Base-by-base conservation (phyloP, 2,888 invertebrate species). In the Alitta virens region DNA sequence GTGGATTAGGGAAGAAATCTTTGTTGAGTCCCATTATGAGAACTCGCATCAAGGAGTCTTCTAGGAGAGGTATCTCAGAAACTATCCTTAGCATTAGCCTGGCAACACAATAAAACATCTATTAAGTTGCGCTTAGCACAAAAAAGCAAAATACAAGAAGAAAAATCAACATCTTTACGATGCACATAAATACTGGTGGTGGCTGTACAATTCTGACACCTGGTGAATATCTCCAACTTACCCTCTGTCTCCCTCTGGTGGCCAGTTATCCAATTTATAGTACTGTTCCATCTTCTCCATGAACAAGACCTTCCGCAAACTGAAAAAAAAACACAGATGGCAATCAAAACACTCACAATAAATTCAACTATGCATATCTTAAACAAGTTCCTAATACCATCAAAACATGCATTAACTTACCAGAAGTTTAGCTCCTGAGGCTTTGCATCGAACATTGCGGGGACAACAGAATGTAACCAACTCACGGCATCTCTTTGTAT, bases 381-480 rank as follows among this genome's bases (percentile, higher is more conserved):
- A n/a, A n/a, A n/a, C 33, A 33, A 5, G 12, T 33, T 33, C 12
- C 33, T n/a, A 33, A 33, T 33, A 5, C 33, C 7, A 33, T 33
- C 33, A 5, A n/a, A n/a, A n/a, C n/a, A n/a, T n/a, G n/a, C n/a
- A n/a, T n/a, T 16, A 50, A 68, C 63, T 56, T 63, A 75, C 75
- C 74, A 71, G 72, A 89, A 89, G 71, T 89, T 86, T 75, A 89
- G 91, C 74, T 92, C 92, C 38, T 86, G 85, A 0, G 88, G 84
- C 27, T 86, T 86, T 2, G 92, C 88, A 25, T 88, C 85, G 80
- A 90, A 93, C 66, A 90, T 84, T 63, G 88, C 86, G 56, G 89
- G 87, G 2, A 91, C 93, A 7, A 88, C 86, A 69, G 90, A 90
- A 71, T 92, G 90, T 77, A 97, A 84, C 96, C 96, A 97, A 73